Evolutionary conservation across 2,888 invertebrate genomes (phyloP).

Genomic region (Catocala fraxini): DNA sequence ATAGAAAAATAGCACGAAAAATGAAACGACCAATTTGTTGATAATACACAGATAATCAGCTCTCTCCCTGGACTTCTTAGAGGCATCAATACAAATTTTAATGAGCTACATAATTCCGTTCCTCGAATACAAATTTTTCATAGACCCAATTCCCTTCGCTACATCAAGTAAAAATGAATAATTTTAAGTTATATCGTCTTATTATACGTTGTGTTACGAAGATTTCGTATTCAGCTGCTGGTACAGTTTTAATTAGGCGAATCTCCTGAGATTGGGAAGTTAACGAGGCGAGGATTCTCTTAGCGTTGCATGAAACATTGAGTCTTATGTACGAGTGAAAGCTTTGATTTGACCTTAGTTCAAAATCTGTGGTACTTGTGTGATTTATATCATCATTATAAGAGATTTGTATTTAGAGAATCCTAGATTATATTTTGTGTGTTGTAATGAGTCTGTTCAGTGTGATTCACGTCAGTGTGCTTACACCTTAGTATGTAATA

Average conservation of each 20-base stretch:
- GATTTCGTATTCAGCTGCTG: constrained; percentile 18
- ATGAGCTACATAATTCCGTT: neutral
- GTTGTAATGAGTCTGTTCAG: no score
- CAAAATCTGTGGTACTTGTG: neutral
- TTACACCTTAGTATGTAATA: no score
- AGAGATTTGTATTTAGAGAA: no score
- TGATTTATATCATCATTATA: no score
- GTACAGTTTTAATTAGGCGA: constrained; percentile 41
- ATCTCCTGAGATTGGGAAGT: constrained; percentile 36
- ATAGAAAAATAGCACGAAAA: no score
- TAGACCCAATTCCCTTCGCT: constrained; percentile 1
- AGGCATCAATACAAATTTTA: neutral
- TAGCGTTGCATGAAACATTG: neutral
- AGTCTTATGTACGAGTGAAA: neutral
- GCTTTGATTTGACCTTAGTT: neutral
- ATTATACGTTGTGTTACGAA: constrained; percentile 17
- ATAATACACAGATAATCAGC: neutral
- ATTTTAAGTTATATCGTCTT: constrained; percentile 21
- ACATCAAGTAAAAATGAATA: constrained; percentile 16
- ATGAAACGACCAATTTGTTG: no score
- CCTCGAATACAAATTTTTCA: neutral
- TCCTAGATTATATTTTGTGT: no score
- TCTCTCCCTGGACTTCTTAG: neutral
- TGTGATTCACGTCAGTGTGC: no score
- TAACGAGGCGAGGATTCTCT: constrained; percentile 19